phyloP scores from a whole-genome alignment of 2,797 vertebrate genomes.

The Thamnophis elegans region DNA sequence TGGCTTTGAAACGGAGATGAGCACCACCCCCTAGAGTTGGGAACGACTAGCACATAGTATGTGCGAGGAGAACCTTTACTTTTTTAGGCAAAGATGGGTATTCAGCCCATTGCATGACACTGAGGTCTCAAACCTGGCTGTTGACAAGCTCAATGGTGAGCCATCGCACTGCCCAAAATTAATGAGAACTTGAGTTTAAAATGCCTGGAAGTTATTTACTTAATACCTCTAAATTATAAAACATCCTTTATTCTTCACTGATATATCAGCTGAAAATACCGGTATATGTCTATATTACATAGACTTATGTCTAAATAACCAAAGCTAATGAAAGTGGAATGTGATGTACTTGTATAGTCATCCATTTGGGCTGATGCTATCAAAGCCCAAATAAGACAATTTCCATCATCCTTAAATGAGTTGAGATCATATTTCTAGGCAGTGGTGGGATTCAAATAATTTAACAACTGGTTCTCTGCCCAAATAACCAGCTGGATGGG shows the following conservation, averaged over 20 bases:
- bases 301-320: not conserved
- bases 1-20: too few species aligned
- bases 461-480: too few species aligned
- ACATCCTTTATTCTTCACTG: not conserved
- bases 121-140: not conserved
- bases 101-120: not conserved
- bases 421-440: not conserved
- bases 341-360: not conserved
- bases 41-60: too few species aligned
- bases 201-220: not conserved
- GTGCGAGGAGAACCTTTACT: too few species aligned
- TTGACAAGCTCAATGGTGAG: not conserved
- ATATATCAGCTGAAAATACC: not conserved
- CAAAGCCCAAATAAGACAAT: not conserved
- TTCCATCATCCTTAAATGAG: not conserved
- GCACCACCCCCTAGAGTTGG: too few species aligned
- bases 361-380: not conserved
- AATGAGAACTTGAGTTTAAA: not conserved
- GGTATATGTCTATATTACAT: not conserved
- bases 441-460: too few species aligned
- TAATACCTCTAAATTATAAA: not conserved
- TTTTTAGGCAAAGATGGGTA: not conserved
- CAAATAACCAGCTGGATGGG: too few species aligned
- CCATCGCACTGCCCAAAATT: not conserved
- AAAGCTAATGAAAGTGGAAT: not conserved